Percentiles rank a stretch among this genome's conserved stretches.
Conservation (phyloP, 1,140 invertebrate genomes). For the Bradysia coprophila region DNA sequence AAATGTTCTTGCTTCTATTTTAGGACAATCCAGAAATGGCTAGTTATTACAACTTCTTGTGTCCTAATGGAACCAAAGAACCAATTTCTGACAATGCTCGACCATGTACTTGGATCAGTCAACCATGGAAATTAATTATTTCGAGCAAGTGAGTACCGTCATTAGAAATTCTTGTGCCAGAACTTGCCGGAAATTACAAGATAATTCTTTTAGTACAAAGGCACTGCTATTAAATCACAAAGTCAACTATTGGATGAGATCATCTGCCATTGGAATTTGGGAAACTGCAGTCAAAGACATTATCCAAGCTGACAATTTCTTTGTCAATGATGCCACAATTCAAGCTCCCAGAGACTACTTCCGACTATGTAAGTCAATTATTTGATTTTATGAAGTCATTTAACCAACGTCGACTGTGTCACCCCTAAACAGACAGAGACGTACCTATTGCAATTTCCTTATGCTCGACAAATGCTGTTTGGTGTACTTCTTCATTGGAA, state of each 20-base stretch:
- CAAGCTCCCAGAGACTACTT: conserved; percentile 7
- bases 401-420: neutral
- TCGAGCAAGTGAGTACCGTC: conserved; percentile 27
- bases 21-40: conserved; percentile 4
- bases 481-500: conserved; percentile 4
- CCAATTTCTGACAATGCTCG: conserved; percentile 9
- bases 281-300: conserved; percentile 7
- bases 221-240: conserved; percentile 2
- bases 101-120: conserved; percentile 36
- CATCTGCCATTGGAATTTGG: conserved; percentile 7
- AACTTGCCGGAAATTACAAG: conserved; percentile 3
- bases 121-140: conserved; percentile 34
- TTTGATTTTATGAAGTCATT: neutral
- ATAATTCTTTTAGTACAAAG: neutral
- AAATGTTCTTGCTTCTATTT: neutral
- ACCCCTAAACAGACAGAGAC: neutral
- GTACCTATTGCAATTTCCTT: conserved; percentile 7
- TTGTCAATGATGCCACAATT: neutral
- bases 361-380: neutral
- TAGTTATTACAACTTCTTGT: conserved; percentile 26
- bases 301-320: conserved; percentile 8
- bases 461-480: conserved; percentile 3
- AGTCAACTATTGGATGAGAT: conserved; percentile 1
- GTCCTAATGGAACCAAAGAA: conserved; percentile 38
- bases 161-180: too few relatives aligned